phyloP scores from a whole-genome alignment of 2,888 invertebrate species.

The Diarsia mendica region DNA sequence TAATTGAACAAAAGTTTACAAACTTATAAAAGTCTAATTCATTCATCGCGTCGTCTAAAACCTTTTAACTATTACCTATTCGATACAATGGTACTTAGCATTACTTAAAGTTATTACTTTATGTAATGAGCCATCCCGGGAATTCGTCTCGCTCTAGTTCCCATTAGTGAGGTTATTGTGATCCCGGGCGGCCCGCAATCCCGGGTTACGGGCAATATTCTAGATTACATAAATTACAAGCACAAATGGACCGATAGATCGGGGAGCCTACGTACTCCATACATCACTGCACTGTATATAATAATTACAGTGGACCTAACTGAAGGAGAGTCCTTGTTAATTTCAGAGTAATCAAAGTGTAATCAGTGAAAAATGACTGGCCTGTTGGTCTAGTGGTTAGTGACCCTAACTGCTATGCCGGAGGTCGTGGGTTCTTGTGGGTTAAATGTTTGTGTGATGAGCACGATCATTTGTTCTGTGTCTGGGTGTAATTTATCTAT shows the following conservation, averaged over 20 bases:
- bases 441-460: too few relatives aligned
- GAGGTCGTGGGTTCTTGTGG: too few relatives aligned
- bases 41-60: conserved; percentile 11
- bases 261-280: conserved; percentile 21
- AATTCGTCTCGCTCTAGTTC: conserved; percentile 59
- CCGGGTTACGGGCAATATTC: conserved; percentile 39
- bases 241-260: conserved; percentile 53
- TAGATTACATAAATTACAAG: conserved; percentile 56
- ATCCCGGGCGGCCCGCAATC: conserved; percentile 33
- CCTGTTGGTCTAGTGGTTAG: too few relatives aligned
- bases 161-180: conserved; percentile 52
- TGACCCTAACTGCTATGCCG: too few relatives aligned
- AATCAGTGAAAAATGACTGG: not conserved
- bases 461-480: too few relatives aligned
- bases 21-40: not conserved
- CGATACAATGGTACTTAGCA: conserved; percentile 45
- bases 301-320: not conserved
- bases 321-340: not conserved
- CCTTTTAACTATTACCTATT: conserved; percentile 7
- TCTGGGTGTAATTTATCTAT: too few relatives aligned
- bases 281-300: not conserved
- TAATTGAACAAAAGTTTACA: not conserved
- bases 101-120: conserved; percentile 54
- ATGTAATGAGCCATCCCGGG: conserved; percentile 56
- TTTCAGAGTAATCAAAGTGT: not conserved